Percentiles rank a stretch among this genome's conserved stretches.
These are phyloP conservation scores for Ectobius pallidus DNA, from an alignment of 2,888 invertebrate species.

Conservation along the genomic window DNA sequence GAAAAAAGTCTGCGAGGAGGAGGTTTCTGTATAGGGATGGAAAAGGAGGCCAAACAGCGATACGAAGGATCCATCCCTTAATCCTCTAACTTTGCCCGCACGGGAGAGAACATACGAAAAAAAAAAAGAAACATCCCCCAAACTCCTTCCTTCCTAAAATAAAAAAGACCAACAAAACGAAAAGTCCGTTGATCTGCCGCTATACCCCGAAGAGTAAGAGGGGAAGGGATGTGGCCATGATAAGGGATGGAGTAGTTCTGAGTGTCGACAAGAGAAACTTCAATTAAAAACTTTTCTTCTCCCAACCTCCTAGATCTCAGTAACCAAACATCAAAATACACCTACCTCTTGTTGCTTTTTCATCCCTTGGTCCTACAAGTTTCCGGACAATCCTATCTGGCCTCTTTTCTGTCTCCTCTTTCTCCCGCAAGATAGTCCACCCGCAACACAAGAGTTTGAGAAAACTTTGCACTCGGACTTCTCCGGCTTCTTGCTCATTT, in stretches of 20 bases:
- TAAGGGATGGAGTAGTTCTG: not conserved
- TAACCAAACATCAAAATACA: slow-evolving; percentile 26
- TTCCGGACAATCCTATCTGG: not conserved
- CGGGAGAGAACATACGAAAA: slow-evolving; percentile 1
- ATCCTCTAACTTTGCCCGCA: slow-evolving; percentile 12
- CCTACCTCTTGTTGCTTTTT: slow-evolving; percentile 17
- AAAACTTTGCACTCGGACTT: not conserved
- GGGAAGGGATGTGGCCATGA: not conserved
- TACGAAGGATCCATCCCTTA: not conserved
- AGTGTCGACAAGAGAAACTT: slow-evolving; percentile 41
- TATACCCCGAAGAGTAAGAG: not conserved
- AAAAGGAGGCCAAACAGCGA: not conserved
- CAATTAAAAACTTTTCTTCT: slow-evolving; percentile 44
- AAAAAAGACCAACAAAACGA: slow-evolving; percentile 9
- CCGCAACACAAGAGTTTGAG: not conserved
- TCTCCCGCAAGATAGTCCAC: not conserved
- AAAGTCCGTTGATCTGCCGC: slow-evolving; percentile 21
- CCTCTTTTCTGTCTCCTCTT: not conserved
- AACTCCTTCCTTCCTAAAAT: not conserved
- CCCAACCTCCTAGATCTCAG: slow-evolving; percentile 18
- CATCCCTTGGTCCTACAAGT: not conserved
- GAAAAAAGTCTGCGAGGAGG: not conserved
- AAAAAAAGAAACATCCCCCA: not conserved
- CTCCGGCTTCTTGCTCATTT: not conserved
- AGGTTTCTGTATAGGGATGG: not conserved